Percentiles rank a stretch among this genome's conserved stretches.
phyloP scores from a whole-genome alignment of 2,113 vertebrate species.

The Boleophthalmus pectinirostris region DNA sequence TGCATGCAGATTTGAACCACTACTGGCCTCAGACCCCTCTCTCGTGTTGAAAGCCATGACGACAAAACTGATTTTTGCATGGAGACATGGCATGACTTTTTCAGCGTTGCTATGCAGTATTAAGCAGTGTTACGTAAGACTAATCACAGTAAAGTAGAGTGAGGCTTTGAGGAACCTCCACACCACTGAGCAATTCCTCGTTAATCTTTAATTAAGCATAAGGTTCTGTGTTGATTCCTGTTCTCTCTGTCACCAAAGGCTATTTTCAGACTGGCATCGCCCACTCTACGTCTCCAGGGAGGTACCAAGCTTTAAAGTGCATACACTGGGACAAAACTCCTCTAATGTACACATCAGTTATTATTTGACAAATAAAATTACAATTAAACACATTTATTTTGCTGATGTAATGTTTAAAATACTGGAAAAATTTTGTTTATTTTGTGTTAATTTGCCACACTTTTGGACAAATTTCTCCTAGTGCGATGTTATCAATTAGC shows the following conservation, averaged over 20 bases:
- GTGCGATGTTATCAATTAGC: too few relatives aligned
- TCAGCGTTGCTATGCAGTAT: conserved; percentile 69
- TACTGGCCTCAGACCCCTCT: not conserved
- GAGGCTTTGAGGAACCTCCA: conserved; percentile 63
- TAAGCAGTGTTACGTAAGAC: conserved; percentile 72
- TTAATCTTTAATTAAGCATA: conserved; percentile 80
- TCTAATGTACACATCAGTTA: too few relatives aligned
- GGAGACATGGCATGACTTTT: conserved; percentile 66
- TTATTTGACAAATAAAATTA: too few relatives aligned
- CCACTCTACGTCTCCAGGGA: conserved; percentile 58
- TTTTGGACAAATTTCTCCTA: too few relatives aligned
- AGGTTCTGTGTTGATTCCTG: conserved; percentile 71
- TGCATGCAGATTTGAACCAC: conserved; percentile 16
- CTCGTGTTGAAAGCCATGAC: conserved; percentile 30
- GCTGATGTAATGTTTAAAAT: too few relatives aligned
- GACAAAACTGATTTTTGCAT: conserved; percentile 50
- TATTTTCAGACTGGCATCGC: conserved; percentile 64
- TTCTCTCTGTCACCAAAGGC: conserved; percentile 48
- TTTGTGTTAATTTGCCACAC: too few relatives aligned
- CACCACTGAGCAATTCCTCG: conserved; percentile 58
- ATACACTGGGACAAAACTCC: too few relatives aligned
- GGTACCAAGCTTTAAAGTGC: conserved; percentile 45
- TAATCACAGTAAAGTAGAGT: conserved; percentile 67
- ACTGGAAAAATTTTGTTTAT: too few relatives aligned
- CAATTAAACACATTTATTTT: too few relatives aligned